Evolutionary conservation across 2,888 invertebrate genomes (phyloP).

Genomic region (Fissipunctia ypsillon): DNA sequence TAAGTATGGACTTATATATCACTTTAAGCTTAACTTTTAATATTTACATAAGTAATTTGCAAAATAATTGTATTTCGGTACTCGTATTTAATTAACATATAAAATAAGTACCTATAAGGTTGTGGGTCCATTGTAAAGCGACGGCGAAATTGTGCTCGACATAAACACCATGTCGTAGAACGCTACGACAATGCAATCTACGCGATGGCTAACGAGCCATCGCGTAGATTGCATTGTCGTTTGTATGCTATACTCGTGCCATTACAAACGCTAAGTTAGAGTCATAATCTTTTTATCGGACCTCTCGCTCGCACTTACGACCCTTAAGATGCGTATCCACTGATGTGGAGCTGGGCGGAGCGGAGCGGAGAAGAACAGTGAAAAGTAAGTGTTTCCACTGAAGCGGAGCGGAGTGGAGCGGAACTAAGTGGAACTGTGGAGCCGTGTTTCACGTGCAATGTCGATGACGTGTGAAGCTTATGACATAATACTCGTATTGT

Average conservation of each 20-base stretch:
- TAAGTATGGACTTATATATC: not conserved
- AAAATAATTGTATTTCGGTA: constrained; percentile 10
- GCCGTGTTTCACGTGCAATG: no score
- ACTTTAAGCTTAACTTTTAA: constrained; percentile 17
- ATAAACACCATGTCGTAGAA: no score
- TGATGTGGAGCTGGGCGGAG: no score
- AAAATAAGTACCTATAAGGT: not conserved
- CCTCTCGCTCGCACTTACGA: not conserved
- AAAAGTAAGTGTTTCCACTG: no score
- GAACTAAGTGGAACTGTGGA: no score
- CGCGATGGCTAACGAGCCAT: no score
- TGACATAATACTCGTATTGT: no score
- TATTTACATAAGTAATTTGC: constrained; percentile 35
- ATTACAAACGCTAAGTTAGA: not conserved
- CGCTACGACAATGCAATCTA: no score
- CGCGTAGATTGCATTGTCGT: not conserved
- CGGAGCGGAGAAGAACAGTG: no score
- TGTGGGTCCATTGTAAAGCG: not conserved
- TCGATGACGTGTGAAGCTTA: no score
- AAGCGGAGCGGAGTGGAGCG: no score
- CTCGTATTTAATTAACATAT: constrained; percentile 20
- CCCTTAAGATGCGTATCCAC: no score
- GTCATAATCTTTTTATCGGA: not conserved
- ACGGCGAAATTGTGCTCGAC: not conserved
- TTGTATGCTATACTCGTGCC: not conserved